phyloP scores from a whole-genome alignment of 2,113 vertebrate genomes.

The Monopterus albus region DNA sequence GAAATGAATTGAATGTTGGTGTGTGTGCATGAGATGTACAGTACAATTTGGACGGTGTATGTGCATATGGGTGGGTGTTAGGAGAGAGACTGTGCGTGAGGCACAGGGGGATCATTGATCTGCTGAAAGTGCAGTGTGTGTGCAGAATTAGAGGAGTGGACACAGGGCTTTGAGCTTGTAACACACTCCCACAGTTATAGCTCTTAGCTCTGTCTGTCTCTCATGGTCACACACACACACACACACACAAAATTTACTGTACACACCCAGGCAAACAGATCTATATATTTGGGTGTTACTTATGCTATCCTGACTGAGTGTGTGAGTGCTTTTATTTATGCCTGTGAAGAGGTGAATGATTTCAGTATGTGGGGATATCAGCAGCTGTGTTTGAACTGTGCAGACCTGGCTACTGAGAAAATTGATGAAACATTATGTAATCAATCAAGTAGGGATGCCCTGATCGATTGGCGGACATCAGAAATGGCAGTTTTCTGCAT shows the following conservation, averaged over 20 bases:
- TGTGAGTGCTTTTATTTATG: constrained; percentile 59
- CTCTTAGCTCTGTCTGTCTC: constrained; percentile 62
- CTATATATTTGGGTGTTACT: constrained; percentile 74
- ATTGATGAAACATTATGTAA: constrained; percentile 20
- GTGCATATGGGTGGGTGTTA: constrained; percentile 35
- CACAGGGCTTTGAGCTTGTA: constrained; percentile 76
- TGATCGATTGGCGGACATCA: too few relatives aligned
- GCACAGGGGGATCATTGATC: constrained; percentile 81
- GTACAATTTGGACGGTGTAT: constrained; percentile 23
- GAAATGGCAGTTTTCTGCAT: too few relatives aligned
- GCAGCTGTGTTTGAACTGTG: constrained; percentile 42
- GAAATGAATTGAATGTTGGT: constrained; percentile 33
- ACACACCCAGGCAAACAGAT: constrained; percentile 40
- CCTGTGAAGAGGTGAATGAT: constrained; percentile 39
- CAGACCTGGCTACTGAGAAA: constrained; percentile 23
- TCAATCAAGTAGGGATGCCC: too few relatives aligned
- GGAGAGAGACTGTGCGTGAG: constrained; percentile 39
- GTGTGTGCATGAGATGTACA: constrained; percentile 4
- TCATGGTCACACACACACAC: constrained; percentile 40
- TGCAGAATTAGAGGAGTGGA: constrained; percentile 77
- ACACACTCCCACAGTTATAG: constrained; percentile 74
- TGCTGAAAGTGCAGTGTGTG: constrained; percentile 78
- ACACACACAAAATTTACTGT: constrained; percentile 17
- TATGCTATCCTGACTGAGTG: constrained; percentile 51
- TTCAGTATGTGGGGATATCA: constrained; percentile 36